Conservation (phyloP, 1,140 invertebrate species). For the Scylla paramamosain region DNA sequence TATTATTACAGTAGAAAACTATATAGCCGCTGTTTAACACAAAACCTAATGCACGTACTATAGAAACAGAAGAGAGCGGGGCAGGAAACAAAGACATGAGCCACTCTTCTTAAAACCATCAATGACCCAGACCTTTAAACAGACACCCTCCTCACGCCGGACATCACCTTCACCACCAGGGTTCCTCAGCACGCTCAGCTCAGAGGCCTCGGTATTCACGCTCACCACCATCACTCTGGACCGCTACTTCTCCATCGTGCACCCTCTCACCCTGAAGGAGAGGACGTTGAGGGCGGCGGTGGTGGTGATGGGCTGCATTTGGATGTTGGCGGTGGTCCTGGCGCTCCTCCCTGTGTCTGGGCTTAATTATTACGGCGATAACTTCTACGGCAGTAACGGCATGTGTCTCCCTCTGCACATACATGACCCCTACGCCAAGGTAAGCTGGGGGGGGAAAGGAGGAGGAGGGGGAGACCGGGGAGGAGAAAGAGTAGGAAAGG, state of each 20-base stretch:
- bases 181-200: conserved; percentile 66
- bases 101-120: no score
- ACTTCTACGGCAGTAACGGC: conserved; percentile 87
- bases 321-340: conserved; percentile 46
- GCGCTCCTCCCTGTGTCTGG: conserved; percentile 49
- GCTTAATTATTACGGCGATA: conserved; percentile 73
- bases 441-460: not conserved
- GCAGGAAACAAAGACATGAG: no score
- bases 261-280: conserved; percentile 64
- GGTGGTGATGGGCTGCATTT: conserved; percentile 53
- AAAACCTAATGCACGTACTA: no score
- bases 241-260: conserved; percentile 69
- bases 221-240: conserved; percentile 72
- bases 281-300: conserved; percentile 25
- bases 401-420: conserved; percentile 89
- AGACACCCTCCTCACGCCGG: not conserved
- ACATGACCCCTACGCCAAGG: conserved; percentile 84
- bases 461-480: not conserved
- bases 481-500: not conserved
- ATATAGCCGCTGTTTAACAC: no score
- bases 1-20: no score
- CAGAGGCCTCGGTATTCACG: conserved; percentile 61
- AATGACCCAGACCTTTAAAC: no score
- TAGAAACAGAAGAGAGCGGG: no score
- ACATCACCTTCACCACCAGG: not conserved